Percentiles rank a stretch among this genome's conserved stretches.
Evolutionary conservation across 2,888 invertebrate genomes (phyloP).

Genomic region (Melipona bicolor): DNA sequence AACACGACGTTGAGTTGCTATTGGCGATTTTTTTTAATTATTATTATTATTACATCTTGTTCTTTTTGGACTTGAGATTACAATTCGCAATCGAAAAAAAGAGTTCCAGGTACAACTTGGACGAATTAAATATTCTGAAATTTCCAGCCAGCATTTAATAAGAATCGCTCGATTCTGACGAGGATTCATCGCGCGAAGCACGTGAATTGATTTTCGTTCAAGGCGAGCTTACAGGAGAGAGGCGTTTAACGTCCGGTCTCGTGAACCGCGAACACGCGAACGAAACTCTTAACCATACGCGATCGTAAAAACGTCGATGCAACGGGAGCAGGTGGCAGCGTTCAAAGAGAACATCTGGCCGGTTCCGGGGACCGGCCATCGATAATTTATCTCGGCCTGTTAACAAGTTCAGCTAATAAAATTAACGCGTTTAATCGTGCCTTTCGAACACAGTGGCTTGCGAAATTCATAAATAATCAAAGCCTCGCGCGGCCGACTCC

Average conservation of each 20-base stretch:
- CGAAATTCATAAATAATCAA: neutral
- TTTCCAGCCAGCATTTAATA: neutral
- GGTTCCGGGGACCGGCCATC: constrained; percentile 8
- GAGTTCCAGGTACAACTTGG: neutral
- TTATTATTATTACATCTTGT: too few species aligned
- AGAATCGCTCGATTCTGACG: neutral
- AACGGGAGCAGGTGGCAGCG: constrained; percentile 35
- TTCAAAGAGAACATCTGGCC: constrained; percentile 45
- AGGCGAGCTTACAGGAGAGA: neutral
- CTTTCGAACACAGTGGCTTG: neutral
- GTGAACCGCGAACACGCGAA: constrained; percentile 27
- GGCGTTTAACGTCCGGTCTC: constrained; percentile 22
- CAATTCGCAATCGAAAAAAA: neutral
- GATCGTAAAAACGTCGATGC: constrained; percentile 54
- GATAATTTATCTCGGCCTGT: constrained; percentile 44
- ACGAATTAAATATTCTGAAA: neutral
- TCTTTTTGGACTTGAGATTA: neutral
- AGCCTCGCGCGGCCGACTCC: neutral
- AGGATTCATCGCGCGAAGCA: neutral
- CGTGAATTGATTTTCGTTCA: neutral
- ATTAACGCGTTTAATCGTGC: constrained; percentile 31
- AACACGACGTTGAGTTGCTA: too few species aligned
- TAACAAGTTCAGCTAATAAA: constrained; percentile 43
- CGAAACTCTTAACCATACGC: constrained; percentile 28
- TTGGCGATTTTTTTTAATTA: too few species aligned